These are phyloP conservation scores for Thaumatotibia leucotreta DNA, from an alignment of 1,140 invertebrate species.

Conservation along the genomic window DNA sequence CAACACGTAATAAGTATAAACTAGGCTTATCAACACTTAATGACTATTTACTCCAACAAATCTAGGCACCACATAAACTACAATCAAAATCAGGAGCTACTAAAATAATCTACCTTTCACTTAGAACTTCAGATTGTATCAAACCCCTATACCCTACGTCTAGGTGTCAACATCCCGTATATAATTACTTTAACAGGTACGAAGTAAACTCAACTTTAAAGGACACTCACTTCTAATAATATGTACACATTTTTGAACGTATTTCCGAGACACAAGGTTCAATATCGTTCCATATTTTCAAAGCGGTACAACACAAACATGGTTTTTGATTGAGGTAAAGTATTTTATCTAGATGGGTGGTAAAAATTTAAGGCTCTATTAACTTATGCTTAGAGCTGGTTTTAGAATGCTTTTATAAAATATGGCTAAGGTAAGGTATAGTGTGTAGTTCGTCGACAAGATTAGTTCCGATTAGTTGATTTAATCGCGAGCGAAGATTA, in stretches of 20 bases:
- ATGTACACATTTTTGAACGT: too few species aligned
- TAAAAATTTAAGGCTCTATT: neutral
- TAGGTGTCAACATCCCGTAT: constrained; percentile 2
- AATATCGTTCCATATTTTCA: too few species aligned
- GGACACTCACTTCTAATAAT: too few species aligned
- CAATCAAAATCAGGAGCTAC: neutral
- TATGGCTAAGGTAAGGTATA: constrained; percentile 23
- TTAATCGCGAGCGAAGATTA: constrained; percentile 3
- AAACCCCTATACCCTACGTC: neutral
- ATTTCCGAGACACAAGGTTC: too few species aligned
- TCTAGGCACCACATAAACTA: neutral
- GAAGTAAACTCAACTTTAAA: neutral
- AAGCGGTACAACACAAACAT: too few species aligned
- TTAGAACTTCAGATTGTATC: neutral
- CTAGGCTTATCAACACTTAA: neutral
- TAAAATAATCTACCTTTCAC: neutral
- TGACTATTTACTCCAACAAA: neutral
- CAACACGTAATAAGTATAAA: neutral
- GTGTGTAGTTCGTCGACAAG: constrained; percentile 29
- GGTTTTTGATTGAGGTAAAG: neutral
- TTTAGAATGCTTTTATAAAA: constrained; percentile 16
- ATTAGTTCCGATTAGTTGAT: constrained; percentile 48
- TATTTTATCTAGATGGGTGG: too few species aligned
- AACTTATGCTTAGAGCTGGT: constrained; percentile 11
- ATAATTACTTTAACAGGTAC: neutral